These are phyloP conservation scores for Pseudomyrmex pallidus DNA, from an alignment of 1,140 invertebrate genomes.

Conservation along the genomic window DNA sequence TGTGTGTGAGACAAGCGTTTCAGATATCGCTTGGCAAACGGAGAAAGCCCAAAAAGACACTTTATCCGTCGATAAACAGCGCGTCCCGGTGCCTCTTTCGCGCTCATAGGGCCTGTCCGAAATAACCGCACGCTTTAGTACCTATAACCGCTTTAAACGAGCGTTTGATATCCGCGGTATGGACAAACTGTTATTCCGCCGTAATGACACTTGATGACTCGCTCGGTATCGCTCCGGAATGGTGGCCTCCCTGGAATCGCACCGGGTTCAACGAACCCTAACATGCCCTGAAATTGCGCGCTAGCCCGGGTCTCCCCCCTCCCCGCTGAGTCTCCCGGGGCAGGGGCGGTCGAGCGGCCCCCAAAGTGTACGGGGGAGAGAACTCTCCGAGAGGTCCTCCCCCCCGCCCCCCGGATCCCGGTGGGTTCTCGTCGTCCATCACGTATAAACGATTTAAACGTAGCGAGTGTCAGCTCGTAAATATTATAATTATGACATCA, in stretches of 20 bases:
- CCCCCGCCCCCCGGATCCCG: neutral
- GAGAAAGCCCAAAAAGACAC: constrained; percentile 1
- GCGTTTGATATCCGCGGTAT: constrained; percentile 43
- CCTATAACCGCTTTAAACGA: constrained; percentile 31
- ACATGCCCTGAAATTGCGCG: constrained; percentile 50
- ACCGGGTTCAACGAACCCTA: constrained; percentile 26
- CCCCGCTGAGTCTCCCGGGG: neutral
- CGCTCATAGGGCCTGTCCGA: constrained; percentile 15
- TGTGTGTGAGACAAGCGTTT: constrained; percentile 4
- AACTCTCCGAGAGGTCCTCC: too few relatives aligned
- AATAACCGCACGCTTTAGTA: constrained; percentile 41
- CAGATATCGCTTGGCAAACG: neutral
- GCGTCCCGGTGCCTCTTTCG: neutral
- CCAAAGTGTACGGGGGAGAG: neutral
- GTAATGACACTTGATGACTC: constrained; percentile 62
- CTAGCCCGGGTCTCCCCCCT: neutral
- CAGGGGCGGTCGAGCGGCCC: neutral
- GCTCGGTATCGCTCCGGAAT: constrained; percentile 39
- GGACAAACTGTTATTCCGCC: constrained; percentile 42
- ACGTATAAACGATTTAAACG: constrained; percentile 76
- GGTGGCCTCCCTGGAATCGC: constrained; percentile 24
- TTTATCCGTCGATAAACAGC: constrained; percentile 30
- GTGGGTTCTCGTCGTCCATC: constrained; percentile 69
- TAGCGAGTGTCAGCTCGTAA: constrained; percentile 74
- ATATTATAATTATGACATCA: constrained; percentile 78